Evolutionary conservation across 2,797 vertebrate species (phyloP), one percentile per base, ranked within the genome.

Genomic region (Macrochelys suwanniensis): DNA sequence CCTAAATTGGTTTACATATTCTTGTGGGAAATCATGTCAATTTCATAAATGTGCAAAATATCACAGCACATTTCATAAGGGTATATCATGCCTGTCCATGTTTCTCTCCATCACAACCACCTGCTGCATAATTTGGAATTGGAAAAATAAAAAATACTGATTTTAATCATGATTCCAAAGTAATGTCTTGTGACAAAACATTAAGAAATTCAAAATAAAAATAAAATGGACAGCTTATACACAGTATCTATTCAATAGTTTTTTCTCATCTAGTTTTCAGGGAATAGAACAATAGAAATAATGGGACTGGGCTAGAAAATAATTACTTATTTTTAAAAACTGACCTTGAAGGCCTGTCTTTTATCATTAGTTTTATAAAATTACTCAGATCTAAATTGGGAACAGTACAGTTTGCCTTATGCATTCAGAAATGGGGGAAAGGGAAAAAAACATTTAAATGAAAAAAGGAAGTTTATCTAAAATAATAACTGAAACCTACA

Each of bases 91-190:
- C 33, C 87, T 92, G 28, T 96, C 19, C 6, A 59, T 82, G 13
- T 54, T 90, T 33, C 2, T 80, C 50, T 77, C 87, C 57, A n/a
- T 89, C 57, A 80, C 85, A 12, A 87, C 47, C 88, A 95, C 80
- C 93, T 96, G 94, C 49, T 89, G 6, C 74, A 37, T 82, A 80
- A 91, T 85, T 84, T 80, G 51, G 80, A 92, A 94, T 51, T 57
- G 85, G 16, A 25, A 89, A 47, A 89, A 82, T 37, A 91, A 91
- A 95, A 94, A 92, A 11, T 49, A 10, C 28, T 85, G 61, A 56
- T 80, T 96, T 96, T 95, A 96, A 85, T 90, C 74, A 84, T 49
- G 37, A 4, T 0, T 92, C 10, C 33, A 79, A 96, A 96, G 4
- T 59, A 80, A 94, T 50, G 6, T 59, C 10, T 80, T 33, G 59